Evolutionary conservation across 64 coral and sea anemone species (phyloP).

Genomic region (Montipora cactus): DNA sequence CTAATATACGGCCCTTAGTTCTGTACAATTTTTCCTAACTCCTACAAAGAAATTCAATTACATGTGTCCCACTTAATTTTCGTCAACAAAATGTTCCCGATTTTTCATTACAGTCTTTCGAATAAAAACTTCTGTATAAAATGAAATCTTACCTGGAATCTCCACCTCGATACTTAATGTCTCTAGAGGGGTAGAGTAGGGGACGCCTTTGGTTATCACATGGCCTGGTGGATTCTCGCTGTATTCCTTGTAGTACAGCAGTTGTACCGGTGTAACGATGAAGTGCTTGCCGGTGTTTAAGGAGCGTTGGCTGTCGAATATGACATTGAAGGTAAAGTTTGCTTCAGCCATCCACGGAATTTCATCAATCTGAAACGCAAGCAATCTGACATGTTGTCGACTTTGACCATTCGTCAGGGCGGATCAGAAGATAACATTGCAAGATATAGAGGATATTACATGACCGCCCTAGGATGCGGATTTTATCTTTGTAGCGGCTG

Average conservation of each 20-base stretch:
- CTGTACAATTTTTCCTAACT: too few species aligned
- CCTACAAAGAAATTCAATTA: too few species aligned
- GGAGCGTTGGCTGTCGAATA: constrained; percentile 23
- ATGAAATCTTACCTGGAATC: constrained; percentile 50
- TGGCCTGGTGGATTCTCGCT: constrained; percentile 19
- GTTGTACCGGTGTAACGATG: constrained; percentile 36
- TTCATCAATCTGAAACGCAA: constrained; percentile 21
- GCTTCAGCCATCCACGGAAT: constrained; percentile 26
- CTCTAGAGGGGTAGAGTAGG: constrained; percentile 25
- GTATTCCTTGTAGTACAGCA: constrained; percentile 70
- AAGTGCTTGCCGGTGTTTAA: constrained; percentile 40
- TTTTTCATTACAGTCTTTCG: background rate
- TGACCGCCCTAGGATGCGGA: too few species aligned
- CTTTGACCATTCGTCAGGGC: too few species aligned
- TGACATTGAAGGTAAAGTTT: constrained; percentile 48
- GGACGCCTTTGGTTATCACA: constrained; percentile 28
- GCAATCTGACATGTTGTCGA: too few species aligned
- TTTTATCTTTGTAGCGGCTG: too few species aligned
- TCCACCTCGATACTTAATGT: constrained; percentile 16
- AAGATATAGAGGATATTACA: too few species aligned
- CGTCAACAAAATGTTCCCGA: background rate
- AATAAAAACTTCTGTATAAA: background rate
- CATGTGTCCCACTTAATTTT: too few species aligned
- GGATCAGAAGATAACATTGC: too few species aligned
- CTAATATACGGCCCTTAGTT: too few species aligned